Evolutionary conservation across 2,113 vertebrate genomes (phyloP).

Genomic region (Alces alces): DNA sequence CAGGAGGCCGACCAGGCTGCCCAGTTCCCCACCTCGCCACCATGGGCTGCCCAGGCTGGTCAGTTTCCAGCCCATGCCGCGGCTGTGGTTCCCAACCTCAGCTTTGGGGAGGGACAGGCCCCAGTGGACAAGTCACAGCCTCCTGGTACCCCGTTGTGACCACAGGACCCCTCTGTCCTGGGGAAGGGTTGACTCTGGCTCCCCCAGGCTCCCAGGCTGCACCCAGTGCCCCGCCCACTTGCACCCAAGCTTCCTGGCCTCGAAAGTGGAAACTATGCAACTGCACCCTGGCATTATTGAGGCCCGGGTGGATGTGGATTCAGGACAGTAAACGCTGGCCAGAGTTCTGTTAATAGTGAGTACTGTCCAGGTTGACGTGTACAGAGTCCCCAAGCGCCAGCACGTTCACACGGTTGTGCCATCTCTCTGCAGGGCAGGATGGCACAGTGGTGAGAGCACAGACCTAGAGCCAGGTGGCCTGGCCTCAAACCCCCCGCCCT

Average conservation of each 20-base stretch:
- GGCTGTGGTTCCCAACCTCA: accelerated
- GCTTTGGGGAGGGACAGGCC: background rate
- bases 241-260: background rate
- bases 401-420: accelerated
- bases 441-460: background rate
- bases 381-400: accelerated
- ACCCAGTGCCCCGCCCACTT: background rate
- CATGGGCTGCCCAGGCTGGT: constrained; percentile 41
- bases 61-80: background rate
- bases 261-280: background rate
- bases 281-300: background rate
- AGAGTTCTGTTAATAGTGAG: background rate
- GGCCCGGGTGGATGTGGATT: accelerated
- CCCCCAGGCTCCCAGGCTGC: accelerated
- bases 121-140: background rate
- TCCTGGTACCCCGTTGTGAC: background rate
- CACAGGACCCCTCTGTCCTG: background rate
- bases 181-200: background rate
- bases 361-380: background rate
- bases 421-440: background rate
- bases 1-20: background rate
- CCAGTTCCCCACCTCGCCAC: accelerated
- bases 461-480: background rate
- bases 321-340: background rate
- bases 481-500: background rate